Evolutionary conservation across 2,888 invertebrate genomes (phyloP).

Genomic region (Nezara viridula): DNA sequence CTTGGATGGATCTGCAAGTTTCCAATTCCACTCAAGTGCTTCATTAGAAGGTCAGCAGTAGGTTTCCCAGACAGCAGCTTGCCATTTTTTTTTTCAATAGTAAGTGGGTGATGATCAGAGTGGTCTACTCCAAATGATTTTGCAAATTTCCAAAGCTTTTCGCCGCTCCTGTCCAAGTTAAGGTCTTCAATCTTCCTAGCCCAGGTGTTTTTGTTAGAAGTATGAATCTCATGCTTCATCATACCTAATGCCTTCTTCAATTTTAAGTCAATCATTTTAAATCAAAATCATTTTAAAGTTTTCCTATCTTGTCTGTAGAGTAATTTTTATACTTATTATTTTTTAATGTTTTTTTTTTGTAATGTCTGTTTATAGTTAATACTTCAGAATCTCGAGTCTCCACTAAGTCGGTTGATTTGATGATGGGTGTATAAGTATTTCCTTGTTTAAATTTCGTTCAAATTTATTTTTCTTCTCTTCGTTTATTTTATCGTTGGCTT

Average conservation of each 20-base stretch:
- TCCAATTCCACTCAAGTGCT: too few relatives aligned
- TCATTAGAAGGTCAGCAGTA: not conserved
- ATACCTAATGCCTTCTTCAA: not conserved
- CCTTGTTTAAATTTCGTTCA: not conserved
- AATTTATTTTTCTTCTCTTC: not conserved
- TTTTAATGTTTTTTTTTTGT: too few relatives aligned
- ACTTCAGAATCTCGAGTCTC: too few relatives aligned
- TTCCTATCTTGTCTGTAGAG: too few relatives aligned
- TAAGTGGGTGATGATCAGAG: not conserved
- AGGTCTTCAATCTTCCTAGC: constrained; percentile 32
- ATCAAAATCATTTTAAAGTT: too few relatives aligned
- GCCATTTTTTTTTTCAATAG: not conserved
- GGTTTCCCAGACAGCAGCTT: not conserved
- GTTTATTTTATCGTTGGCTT: not conserved
- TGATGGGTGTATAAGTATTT: not conserved
- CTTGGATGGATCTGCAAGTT: not conserved
- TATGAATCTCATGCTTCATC: too few relatives aligned
- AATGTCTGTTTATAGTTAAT: too few relatives aligned
- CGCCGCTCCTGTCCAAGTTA: not conserved
- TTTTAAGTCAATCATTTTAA: not conserved
- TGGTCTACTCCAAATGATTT: not conserved
- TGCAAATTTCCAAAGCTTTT: constrained; percentile 22
- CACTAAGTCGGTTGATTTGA: too few relatives aligned
- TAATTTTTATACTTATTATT: too few relatives aligned
- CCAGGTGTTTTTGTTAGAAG: not conserved